phyloP scores from a whole-genome alignment of 2,888 invertebrate genomes.

The Dolichomitus sp. region DNA sequence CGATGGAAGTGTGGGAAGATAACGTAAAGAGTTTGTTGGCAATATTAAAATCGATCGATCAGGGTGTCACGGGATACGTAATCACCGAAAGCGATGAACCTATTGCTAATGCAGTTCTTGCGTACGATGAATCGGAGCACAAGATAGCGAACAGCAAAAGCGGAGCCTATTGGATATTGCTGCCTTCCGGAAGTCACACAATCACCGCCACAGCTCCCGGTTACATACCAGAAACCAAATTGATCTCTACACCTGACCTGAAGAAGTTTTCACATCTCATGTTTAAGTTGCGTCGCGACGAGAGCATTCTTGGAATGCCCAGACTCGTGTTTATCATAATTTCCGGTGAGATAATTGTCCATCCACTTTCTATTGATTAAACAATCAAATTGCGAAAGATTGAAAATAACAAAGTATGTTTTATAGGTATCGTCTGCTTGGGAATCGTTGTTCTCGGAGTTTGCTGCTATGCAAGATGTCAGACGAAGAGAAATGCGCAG shows the following conservation, averaged over 20 bases:
- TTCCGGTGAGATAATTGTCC: constrained; percentile 87
- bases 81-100: constrained; percentile 79
- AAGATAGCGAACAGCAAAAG: constrained; percentile 73
- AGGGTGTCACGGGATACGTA: constrained; percentile 81
- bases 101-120: constrained; percentile 77
- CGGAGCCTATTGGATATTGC: constrained; percentile 83
- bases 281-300: constrained; percentile 90
- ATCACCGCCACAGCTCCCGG: constrained; percentile 88
- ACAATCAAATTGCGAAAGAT: constrained; percentile 16
- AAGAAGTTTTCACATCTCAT: constrained; percentile 85
- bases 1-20: constrained; percentile 77
- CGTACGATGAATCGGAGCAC: constrained; percentile 80
- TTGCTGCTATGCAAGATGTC: constrained; percentile 88
- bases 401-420: constrained; percentile 36
- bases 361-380: constrained; percentile 7
- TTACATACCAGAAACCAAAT: constrained; percentile 88
- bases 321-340: constrained; percentile 92
- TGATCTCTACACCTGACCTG: constrained; percentile 84
- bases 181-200: constrained; percentile 86
- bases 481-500: constrained; percentile 81
- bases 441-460: constrained; percentile 87
- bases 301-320: constrained; percentile 92
- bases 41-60: constrained; percentile 74
- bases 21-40: constrained; percentile 80
- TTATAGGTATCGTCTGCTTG: constrained; percentile 88